These are phyloP conservation scores for Ypsolopha sequella DNA, from an alignment of 2,888 invertebrate species.

Conservation along the genomic window DNA sequence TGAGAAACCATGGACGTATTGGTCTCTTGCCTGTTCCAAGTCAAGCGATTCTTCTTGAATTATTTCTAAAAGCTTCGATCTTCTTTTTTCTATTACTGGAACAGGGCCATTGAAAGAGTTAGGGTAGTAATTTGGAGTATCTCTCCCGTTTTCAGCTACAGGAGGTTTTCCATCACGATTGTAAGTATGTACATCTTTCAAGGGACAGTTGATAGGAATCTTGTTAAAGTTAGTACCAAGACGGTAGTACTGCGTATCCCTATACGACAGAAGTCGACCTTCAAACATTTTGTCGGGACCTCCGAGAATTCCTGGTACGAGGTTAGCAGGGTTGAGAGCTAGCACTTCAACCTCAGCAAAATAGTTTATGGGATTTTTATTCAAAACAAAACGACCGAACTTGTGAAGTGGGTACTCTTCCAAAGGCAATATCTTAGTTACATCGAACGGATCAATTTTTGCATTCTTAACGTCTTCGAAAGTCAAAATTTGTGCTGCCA, in stretches of 20 bases:
- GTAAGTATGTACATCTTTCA: constrained; percentile 75
- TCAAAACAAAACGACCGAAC: constrained; percentile 84
- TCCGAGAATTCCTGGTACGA: constrained; percentile 91
- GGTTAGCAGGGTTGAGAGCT: constrained; percentile 87
- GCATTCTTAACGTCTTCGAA: constrained; percentile 80
- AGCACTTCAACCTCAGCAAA: constrained; percentile 93
- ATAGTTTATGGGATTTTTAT: constrained; percentile 90
- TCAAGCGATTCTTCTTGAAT: constrained; percentile 82
- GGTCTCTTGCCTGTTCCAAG: constrained; percentile 82
- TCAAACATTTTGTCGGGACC: constrained; percentile 92
- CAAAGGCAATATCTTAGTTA: constrained; percentile 87
- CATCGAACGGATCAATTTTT: constrained; percentile 89
- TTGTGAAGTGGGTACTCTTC: constrained; percentile 84
- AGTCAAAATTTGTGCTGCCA: constrained; percentile 87
- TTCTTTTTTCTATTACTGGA: constrained; percentile 70
- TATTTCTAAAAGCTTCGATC: constrained; percentile 60
- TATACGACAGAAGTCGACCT: constrained; percentile 85
- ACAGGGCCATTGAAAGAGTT: constrained; percentile 92
- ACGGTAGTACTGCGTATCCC: constrained; percentile 87
- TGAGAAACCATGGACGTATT: constrained; percentile 84
- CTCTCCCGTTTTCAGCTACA: constrained; percentile 82
- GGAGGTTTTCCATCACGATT: constrained; percentile 89
- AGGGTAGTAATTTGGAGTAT: constrained; percentile 94
- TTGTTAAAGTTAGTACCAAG: constrained; percentile 91
- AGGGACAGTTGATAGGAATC: constrained; percentile 94